Evolutionary conservation across 2,888 invertebrate genomes (phyloP).

Genomic region (Phalera bucephala): DNA sequence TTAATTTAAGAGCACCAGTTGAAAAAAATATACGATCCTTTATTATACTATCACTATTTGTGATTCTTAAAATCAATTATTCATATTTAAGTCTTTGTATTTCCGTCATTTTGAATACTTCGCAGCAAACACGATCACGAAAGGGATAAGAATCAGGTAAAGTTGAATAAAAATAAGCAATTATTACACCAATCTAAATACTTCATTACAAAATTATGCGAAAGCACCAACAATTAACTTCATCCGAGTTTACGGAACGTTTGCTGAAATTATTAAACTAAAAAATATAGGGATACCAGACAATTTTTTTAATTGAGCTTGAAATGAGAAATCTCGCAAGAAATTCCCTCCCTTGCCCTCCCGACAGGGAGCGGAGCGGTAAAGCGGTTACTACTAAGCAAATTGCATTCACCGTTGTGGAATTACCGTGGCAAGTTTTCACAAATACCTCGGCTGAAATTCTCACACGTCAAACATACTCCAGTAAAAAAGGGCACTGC

Average conservation of each 20-base stretch:
- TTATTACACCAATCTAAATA: no score
- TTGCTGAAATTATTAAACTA: conserved; percentile 28
- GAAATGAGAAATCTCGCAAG: conserved; percentile 67
- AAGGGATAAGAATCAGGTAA: no score
- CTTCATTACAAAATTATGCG: not conserved
- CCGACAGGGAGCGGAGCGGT: conserved; percentile 45
- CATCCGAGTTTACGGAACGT: conserved; percentile 17
- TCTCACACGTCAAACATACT: conserved; percentile 30
- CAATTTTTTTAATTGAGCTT: conserved; percentile 70
- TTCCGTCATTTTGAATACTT: no score
- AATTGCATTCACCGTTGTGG: conserved; percentile 60
- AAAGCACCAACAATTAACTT: conserved; percentile 5
- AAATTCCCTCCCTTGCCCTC: conserved; percentile 53
- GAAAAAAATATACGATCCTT: no score
- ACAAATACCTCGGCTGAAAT: conserved; percentile 34
- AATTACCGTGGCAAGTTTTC: conserved; percentile 48
- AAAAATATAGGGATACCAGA: conserved; percentile 41
- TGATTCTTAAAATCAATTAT: no score
- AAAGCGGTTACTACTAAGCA: conserved; percentile 69
- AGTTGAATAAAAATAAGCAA: no score
- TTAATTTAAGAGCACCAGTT: no score
- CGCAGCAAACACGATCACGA: no score
- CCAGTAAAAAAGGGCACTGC: no score
- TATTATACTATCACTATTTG: not conserved
- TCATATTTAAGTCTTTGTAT: no score